phyloP scores from a whole-genome alignment of 2,888 invertebrate genomes.

The Cerastis leucographa region DNA sequence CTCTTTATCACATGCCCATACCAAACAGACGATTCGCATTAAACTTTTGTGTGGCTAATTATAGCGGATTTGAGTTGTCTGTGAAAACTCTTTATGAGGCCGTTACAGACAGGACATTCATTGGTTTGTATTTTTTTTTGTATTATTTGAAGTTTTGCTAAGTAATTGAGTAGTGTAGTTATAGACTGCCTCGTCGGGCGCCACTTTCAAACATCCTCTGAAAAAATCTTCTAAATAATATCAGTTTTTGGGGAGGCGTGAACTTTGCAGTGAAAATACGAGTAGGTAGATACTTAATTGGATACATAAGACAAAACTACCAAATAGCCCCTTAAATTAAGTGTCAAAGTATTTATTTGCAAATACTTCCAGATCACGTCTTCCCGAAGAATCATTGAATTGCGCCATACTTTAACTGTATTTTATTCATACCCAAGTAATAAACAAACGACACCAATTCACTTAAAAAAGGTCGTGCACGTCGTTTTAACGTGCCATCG shows the following conservation, averaged over 20 bases:
- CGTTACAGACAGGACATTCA: too few species aligned
- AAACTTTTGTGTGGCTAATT: not conserved
- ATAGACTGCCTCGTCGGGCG: not conserved
- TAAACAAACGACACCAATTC: conserved; percentile 56
- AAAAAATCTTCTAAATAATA: not conserved
- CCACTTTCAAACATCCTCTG: not conserved
- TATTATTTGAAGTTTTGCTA: too few species aligned
- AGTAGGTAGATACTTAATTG: not conserved
- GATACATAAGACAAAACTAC: too few species aligned
- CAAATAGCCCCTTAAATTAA: not conserved
- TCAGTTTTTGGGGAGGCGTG: not conserved
- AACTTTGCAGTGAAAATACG: not conserved
- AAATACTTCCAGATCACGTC: not conserved
- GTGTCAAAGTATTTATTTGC: not conserved
- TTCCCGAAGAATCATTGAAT: not conserved
- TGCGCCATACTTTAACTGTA: not conserved
- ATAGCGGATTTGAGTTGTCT: too few species aligned
- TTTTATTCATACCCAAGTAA: conserved; percentile 23
- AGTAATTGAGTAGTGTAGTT: too few species aligned
- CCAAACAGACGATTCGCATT: not conserved
- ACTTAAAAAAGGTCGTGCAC: conserved; percentile 57
- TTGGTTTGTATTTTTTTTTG: too few species aligned
- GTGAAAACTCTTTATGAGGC: too few species aligned
- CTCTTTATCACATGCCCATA: not conserved
- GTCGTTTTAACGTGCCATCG: conserved; percentile 15